phyloP scores from a whole-genome alignment of 2,113 vertebrate genomes.

The Thunnus maccoyii region DNA sequence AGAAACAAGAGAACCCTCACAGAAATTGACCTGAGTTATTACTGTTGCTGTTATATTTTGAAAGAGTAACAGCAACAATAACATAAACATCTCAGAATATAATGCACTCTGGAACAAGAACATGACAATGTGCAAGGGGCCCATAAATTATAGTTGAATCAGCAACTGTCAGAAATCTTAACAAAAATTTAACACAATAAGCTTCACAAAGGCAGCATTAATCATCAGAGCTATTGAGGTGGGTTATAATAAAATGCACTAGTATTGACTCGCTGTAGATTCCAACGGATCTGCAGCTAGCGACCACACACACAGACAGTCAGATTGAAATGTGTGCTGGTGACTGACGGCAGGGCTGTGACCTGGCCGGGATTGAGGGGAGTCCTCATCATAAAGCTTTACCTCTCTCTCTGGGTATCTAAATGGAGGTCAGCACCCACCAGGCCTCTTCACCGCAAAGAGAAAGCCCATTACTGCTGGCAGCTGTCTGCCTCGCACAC shows the following conservation, averaged over 20 bases:
- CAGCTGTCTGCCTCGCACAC: slow-evolving; percentile 40
- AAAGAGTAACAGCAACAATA: neutral
- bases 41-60: neutral
- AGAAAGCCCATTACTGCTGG: slow-evolving; percentile 69
- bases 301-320: slow-evolving; percentile 11
- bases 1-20: neutral
- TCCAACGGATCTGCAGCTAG: slow-evolving; percentile 12
- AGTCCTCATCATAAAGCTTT: slow-evolving; percentile 77
- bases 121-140: neutral
- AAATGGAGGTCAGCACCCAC: slow-evolving; percentile 81
- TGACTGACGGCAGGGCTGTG: slow-evolving; percentile 72
- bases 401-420: slow-evolving; percentile 77
- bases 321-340: slow-evolving; percentile 67
- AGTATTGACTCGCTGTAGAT: neutral
- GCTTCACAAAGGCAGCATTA: neutral
- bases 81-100: neutral
- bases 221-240: neutral
- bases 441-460: slow-evolving; percentile 50
- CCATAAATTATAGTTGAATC: neutral
- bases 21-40: neutral
- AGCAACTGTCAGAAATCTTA: neutral
- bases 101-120: neutral
- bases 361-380: slow-evolving; percentile 69
- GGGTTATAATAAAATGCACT: neutral
- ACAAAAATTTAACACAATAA: neutral